These are phyloP conservation scores for Zelostemma sp. DNA, from an alignment of 1,140 invertebrate genomes.

Conservation along the genomic window DNA sequence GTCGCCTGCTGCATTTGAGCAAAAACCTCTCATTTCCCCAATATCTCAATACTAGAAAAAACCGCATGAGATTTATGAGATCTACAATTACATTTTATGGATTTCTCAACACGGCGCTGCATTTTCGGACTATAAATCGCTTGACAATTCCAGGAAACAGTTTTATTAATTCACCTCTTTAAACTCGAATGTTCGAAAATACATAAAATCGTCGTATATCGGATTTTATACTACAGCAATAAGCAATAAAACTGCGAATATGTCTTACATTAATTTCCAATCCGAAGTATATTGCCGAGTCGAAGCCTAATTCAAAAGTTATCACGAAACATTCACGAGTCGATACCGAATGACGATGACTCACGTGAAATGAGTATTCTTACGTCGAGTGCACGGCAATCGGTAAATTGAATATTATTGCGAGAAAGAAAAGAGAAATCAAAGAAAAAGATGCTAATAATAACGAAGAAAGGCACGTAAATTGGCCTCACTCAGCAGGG, in stretches of 20 bases:
- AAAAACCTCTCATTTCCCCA: background rate
- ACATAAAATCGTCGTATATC: background rate
- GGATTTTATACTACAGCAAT: background rate
- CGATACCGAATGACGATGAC: slow-evolving; percentile 20
- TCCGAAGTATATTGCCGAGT: slow-evolving; percentile 3
- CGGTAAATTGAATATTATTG: slow-evolving; percentile 28
- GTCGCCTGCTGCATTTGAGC: background rate
- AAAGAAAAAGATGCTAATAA: slow-evolving; percentile 34
- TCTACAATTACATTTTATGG: background rate
- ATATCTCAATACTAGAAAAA: background rate
- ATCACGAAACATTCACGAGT: slow-evolving; percentile 23
- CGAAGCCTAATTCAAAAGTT: slow-evolving; percentile 8
- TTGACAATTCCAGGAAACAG: background rate
- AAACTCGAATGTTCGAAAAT: background rate
- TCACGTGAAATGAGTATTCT: slow-evolving; percentile 28
- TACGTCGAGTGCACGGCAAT: slow-evolving; percentile 23
- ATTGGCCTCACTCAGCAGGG: slow-evolving; percentile 48
- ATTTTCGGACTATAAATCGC: background rate
- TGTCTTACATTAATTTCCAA: slow-evolving; percentile 8
- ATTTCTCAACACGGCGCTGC: background rate
- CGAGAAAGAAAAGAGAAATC: slow-evolving; percentile 20
- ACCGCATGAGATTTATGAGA: background rate
- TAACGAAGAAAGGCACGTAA: slow-evolving; percentile 46
- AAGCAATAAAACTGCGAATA: background rate
- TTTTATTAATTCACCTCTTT: background rate